These are phyloP conservation scores for Laterallus jamaicensis DNA, from an alignment of 2,113 vertebrate genomes.

Conservation along the genomic window DNA sequence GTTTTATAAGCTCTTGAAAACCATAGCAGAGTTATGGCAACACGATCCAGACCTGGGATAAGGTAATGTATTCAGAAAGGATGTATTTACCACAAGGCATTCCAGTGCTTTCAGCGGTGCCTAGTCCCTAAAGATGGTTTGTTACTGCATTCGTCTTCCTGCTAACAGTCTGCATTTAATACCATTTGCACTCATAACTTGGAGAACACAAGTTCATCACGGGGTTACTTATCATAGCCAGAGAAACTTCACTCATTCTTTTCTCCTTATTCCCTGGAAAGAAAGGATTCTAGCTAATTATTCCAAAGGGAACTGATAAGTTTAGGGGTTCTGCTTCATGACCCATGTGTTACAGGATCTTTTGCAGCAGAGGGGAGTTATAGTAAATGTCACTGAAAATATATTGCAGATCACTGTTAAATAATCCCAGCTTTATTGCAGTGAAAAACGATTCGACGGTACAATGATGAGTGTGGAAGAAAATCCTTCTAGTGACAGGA, in stretches of 20 bases:
- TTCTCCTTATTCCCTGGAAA: background rate
- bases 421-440: background rate
- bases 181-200: background rate
- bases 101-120: background rate
- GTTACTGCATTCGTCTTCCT: background rate
- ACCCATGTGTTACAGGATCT: background rate
- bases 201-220: background rate
- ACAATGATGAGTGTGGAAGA: background rate
- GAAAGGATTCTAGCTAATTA: background rate
- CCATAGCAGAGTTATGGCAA: background rate
- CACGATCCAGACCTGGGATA: background rate
- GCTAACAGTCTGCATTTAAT: background rate
- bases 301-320: background rate
- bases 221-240: background rate
- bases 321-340: background rate
- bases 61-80: background rate
- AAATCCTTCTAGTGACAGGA: background rate
- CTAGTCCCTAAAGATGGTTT: background rate
- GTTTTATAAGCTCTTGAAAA: constrained; percentile 30
- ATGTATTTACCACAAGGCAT: background rate
- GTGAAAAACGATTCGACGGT: background rate
- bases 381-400: background rate
- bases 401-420: background rate
- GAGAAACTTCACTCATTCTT: background rate
- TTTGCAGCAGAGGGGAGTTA: background rate